A percentile compares a stretch with the other conserved stretches of the same genome.
Conservation (phyloP, 2,888 invertebrate genomes). For the Scaptomyza parva region DNA sequence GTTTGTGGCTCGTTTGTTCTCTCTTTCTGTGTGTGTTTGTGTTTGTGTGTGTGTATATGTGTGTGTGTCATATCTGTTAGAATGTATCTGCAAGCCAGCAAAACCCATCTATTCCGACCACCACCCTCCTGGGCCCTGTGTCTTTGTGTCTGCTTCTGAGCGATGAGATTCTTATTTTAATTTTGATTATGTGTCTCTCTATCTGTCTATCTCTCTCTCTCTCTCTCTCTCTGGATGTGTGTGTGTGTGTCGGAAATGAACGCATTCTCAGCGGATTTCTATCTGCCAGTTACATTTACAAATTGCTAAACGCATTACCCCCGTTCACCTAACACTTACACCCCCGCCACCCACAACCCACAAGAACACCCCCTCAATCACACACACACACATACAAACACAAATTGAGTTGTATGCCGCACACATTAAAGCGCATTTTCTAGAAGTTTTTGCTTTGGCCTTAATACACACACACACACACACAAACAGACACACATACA, state of each 20-base stretch:
- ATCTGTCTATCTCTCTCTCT: constrained; percentile 8
- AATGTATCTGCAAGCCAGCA: constrained; percentile 63
- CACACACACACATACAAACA: neutral
- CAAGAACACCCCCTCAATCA: neutral
- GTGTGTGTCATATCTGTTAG: constrained; percentile 71
- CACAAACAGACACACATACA: constrained; percentile 31
- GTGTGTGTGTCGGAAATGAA: constrained; percentile 38
- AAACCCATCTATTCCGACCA: no score
- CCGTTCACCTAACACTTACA: constrained; percentile 2
- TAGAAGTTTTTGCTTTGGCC: constrained; percentile 21
- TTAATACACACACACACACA: constrained; percentile 11
- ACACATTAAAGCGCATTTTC: constrained; percentile 48
- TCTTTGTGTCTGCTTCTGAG: constrained; percentile 65
- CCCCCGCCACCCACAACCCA: neutral
- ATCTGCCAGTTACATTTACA: constrained; percentile 79
- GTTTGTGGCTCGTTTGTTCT: constrained; percentile 77
- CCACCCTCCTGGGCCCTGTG: neutral
- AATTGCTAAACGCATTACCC: constrained; percentile 67
- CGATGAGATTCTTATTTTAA: constrained; percentile 79
- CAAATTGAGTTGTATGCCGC: constrained; percentile 58
- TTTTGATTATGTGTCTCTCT: constrained; percentile 73
- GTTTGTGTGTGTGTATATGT: constrained; percentile 56
- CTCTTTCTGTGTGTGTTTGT: constrained; percentile 43
- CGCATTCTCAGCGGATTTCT: constrained; percentile 62
- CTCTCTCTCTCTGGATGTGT: constrained; percentile 31